Base-by-base conservation (phyloP, 2,888 invertebrate species). In the Drosophila conformis region DNA sequence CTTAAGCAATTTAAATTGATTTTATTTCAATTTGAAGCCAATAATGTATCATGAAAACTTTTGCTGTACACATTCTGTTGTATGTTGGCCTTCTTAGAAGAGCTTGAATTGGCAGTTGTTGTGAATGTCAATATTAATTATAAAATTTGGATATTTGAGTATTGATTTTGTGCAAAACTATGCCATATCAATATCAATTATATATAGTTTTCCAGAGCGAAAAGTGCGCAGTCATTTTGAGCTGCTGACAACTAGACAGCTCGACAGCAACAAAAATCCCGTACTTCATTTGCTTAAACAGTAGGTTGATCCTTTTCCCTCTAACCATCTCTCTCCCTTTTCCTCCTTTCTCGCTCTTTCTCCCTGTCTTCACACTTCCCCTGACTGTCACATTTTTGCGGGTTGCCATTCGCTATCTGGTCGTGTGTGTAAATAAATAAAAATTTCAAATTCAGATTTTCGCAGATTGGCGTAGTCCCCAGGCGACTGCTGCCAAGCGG, bases 201-300 rank as follows among this genome's bases (percentile, higher is more conserved):
- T 78, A 56, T 33, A 25, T 25, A 4, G 52, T 57, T 60, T 63
- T 13, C 27, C n/a, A 7, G 6, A 46, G 49, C 31, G 54, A 57
- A 59, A 78, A 80, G 48, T 82, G 66, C 61, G 65, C 65, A 87
- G 64, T 70, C 66, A 68, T 54, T 61, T 57, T 62, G 46, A 68
- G 78, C 61, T 65, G 82, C 36, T 59, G 72, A 66, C 65, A 72
- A 36, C 56, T 54, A 33, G 27, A 56, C n/a, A 18, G 58, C 18
- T 53, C 42, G 33, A 38, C n/a, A 18, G 21, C 59, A 11, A 38
- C 38, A 38, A 56, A 63, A 82, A 67, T 72, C 61, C 56, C 54
- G 57, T 57, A 77, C 77, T 83, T 90, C 78, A 85, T 89, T 90
- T 85, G 84, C 90, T 89, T 84, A 89, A 85, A 81, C 82, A 85